Conservation (phyloP, 35 echinoderm and acorn worm genomes). For the Nesometra sesokonis region DNA sequence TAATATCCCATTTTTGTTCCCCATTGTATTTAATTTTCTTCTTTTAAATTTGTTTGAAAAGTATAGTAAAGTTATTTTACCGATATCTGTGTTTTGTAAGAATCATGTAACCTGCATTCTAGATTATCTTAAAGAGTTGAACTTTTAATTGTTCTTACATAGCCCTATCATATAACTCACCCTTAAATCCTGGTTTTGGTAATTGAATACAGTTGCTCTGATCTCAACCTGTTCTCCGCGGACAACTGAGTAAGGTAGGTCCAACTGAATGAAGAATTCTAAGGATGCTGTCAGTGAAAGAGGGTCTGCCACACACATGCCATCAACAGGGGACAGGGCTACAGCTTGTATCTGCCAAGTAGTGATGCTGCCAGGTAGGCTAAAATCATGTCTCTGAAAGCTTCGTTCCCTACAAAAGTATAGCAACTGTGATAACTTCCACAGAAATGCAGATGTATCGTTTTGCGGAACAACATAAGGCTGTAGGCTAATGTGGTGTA, state of each 20-base stretch:
- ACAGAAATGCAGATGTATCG: too few relatives aligned
- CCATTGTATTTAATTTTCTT: too few relatives aligned
- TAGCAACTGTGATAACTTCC: too few relatives aligned
- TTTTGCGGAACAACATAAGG: too few relatives aligned
- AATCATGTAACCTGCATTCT: too few relatives aligned
- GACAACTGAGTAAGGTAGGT: neutral
- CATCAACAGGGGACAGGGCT: neutral
- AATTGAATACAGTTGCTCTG: slow-evolving; percentile 1
- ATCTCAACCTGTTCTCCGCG: slow-evolving; percentile 10
- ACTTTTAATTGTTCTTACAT: too few relatives aligned
- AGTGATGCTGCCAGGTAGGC: neutral
- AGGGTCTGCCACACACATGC: slow-evolving; percentile 8
- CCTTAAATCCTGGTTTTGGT: neutral
- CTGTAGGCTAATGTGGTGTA: too few relatives aligned
- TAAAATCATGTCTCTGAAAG: neutral
- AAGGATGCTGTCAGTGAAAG: neutral
- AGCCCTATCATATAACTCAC: neutral
- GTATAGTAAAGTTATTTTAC: too few relatives aligned
- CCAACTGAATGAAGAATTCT: neutral
- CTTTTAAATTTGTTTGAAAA: too few relatives aligned
- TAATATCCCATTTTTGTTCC: too few relatives aligned
- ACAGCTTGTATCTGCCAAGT: slow-evolving; percentile 1
- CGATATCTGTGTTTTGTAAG: too few relatives aligned
- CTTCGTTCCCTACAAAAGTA: neutral
- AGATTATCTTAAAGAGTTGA: too few relatives aligned